A percentile compares a stretch with the other conserved stretches of the same genome.
phyloP scores from a whole-genome alignment of 2,888 invertebrate species.

The Aethes cnicana region DNA sequence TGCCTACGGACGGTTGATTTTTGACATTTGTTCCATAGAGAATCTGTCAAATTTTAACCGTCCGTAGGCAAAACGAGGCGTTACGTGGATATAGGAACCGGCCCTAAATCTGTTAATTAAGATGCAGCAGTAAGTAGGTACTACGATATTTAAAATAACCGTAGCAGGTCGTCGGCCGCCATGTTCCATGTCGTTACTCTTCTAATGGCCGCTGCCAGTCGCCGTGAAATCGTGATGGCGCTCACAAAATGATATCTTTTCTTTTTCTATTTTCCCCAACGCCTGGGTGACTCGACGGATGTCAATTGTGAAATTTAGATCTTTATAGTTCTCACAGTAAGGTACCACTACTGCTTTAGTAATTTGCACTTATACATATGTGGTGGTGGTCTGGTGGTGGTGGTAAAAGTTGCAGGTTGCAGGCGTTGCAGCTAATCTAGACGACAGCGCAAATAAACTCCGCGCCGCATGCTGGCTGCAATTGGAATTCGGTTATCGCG shows the following conservation, averaged over 20 bases:
- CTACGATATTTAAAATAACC: constrained; percentile 18
- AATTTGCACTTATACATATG: no score
- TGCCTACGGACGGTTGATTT: no score
- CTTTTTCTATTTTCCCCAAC: constrained; percentile 56
- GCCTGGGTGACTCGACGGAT: constrained; percentile 38
- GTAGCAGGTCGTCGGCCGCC: constrained; percentile 61
- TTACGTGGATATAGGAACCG: background rate
- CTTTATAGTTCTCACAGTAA: constrained; percentile 17
- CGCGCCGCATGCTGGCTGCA: no score
- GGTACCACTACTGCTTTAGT: no score
- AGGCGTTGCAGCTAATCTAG: no score
- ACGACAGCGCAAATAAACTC: no score
- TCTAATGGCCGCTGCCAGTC: constrained; percentile 65
- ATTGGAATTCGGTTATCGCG: no score
- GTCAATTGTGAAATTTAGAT: constrained; percentile 10
- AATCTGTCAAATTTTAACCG: no score
- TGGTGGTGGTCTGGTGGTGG: no score
- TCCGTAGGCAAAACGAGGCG: no score
- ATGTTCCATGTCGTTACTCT: constrained; percentile 63
- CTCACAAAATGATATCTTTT: constrained; percentile 62
- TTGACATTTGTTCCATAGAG: no score
- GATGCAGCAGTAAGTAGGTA: background rate
- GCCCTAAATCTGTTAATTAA: background rate
- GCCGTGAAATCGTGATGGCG: constrained; percentile 71
- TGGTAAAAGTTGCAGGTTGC: no score